Evolutionary conservation across 2,113 vertebrate genomes (phyloP), one percentile per base, ranked within the genome.

Genomic region (Myotis lucifugus): DNA sequence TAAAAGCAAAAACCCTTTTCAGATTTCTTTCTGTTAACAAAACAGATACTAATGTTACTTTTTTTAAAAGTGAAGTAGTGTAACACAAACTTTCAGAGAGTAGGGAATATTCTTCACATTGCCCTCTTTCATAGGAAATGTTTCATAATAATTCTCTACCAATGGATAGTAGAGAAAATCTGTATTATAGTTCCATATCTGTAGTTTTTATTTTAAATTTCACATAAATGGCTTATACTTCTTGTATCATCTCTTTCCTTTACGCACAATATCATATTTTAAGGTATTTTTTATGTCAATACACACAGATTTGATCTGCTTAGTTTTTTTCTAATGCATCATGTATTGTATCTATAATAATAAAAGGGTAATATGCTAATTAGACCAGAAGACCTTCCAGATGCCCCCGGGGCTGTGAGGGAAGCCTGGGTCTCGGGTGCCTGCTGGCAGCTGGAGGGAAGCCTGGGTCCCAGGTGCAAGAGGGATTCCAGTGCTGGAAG

Each of bases 361-460:
- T 59, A 25, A 25, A 59, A 59, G 56, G 56, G 23, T 8, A 42
- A 8, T 42, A 42, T 42, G 42, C 42, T 42, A 42, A 42, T 42
- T 42, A 42, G 42, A 42, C 7, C 42, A 42, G 42, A 42, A 1
- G 42, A 8, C 42, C 42, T 42, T 42, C 42, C 42, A 42, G 42
- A 42, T 42, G 42, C 42, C 7, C 1, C 42, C 6, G 42, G 7
- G 42, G 42, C 42, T 42, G 42, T 7, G 6, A 42, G 42, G 42
- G 42, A 42, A 42, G 42, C 42, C 42, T 42, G 42, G 42, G 42
- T 42, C 42, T 7, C 6, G 7, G 42, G 6, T 42, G 42, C 42
- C 6, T 42, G 42, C 42, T 1, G 6, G 42, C 1, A 7, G 42
- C 42, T 7, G 1, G 6, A 1, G 42, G 8, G 42, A 42, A 42